Evolutionary conservation across 2,888 invertebrate genomes (phyloP).

Genomic region (Noctua comes): DNA sequence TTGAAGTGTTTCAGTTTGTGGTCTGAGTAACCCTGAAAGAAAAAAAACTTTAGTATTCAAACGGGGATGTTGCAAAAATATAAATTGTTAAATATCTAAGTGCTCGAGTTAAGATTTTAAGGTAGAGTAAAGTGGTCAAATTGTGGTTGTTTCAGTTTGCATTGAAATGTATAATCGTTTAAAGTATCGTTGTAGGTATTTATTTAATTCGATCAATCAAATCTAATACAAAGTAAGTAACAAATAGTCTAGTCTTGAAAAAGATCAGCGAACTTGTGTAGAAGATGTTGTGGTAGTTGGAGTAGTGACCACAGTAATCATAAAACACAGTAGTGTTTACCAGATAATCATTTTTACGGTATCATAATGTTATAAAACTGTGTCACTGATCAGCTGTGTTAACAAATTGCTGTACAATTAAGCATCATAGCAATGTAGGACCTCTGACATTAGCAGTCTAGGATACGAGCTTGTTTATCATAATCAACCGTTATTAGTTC

Average conservation of each 20-base stretch:
- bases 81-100: neutral
- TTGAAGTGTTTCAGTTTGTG: constrained; percentile 82
- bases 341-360: neutral
- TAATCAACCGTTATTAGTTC: constrained; percentile 28
- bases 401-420: constrained; percentile 18
- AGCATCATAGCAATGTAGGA: neutral
- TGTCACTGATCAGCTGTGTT: neutral
- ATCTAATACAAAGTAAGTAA: neutral
- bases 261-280: neutral
- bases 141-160: neutral
- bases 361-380: neutral
- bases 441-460: constrained; percentile 22
- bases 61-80: neutral
- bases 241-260: neutral
- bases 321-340: neutral
- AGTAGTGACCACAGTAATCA: neutral
- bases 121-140: neutral
- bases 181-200: neutral
- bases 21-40: constrained; percentile 82
- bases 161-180: neutral
- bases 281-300: neutral
- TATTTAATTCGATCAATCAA: neutral
- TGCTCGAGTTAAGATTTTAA: neutral
- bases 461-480: neutral
- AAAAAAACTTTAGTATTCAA: constrained; percentile 5